Evolutionary conservation across 2,888 invertebrate species (phyloP).

Genomic region (Polyommatus icarus): DNA sequence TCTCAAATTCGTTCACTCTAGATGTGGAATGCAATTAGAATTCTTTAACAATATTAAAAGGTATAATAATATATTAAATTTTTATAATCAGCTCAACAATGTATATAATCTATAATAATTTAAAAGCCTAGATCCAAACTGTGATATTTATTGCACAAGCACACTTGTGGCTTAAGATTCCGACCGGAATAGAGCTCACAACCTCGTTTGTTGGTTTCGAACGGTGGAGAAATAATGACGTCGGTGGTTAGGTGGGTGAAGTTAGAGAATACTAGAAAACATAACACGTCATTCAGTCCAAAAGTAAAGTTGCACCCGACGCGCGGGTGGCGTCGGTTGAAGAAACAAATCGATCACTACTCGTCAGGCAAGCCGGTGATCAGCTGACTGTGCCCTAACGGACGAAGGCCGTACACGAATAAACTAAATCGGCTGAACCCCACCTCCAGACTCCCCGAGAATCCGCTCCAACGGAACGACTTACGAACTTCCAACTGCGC

Average conservation of each 20-base stretch:
- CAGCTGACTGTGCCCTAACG: slow-evolving; percentile 50
- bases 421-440: slow-evolving; percentile 50
- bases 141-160: slow-evolving; percentile 82
- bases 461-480: slow-evolving; percentile 36
- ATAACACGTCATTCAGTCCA: slow-evolving; percentile 19
- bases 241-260: slow-evolving; percentile 62
- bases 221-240: slow-evolving; percentile 57
- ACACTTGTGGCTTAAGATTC: slow-evolving; percentile 80
- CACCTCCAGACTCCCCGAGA: slow-evolving; percentile 55
- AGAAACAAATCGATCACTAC: slow-evolving; percentile 43
- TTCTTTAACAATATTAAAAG: slow-evolving; percentile 82
- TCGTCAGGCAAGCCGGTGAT: slow-evolving; percentile 50
- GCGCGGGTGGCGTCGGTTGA: slow-evolving; percentile 4
- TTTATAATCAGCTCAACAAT: slow-evolving; percentile 83
- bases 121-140: slow-evolving; percentile 82
- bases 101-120: slow-evolving; percentile 83
- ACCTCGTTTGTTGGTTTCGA: slow-evolving; percentile 74
- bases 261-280: slow-evolving; percentile 36
- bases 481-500: background rate
- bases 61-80: slow-evolving; percentile 83
- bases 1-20: slow-evolving; percentile 80
- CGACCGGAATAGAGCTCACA: slow-evolving; percentile 80
- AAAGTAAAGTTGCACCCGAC: slow-evolving; percentile 18
- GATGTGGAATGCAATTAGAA: slow-evolving; percentile 82
- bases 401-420: slow-evolving; percentile 44